Percentiles rank a stretch among this genome's conserved stretches.
phyloP scores from a whole-genome alignment of 2,113 vertebrate species.

The Elaphurus davidianus region DNA sequence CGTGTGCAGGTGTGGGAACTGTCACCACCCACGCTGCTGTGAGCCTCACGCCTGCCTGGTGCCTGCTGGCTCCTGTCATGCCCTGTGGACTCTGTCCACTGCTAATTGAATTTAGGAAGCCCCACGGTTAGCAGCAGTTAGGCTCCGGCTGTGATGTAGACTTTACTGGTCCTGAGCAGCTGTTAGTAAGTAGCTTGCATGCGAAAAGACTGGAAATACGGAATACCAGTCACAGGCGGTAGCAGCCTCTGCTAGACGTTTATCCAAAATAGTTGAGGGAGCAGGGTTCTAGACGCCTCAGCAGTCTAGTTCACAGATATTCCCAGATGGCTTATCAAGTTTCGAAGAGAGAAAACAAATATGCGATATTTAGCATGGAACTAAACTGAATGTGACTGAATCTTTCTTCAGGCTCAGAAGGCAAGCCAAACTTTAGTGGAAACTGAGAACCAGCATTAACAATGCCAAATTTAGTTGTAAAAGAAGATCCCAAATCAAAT shows the following conservation, averaged over 20 bases:
- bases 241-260: accelerated
- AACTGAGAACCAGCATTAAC: not conserved
- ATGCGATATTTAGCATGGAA: not conserved
- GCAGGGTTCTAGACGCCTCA: not conserved
- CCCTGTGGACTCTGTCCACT: not conserved
- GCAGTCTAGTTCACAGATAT: not conserved
- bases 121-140: not conserved
- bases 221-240: not conserved
- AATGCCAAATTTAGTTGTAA: not conserved
- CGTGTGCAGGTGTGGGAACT: not conserved
- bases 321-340: not conserved
- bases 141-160: not conserved
- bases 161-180: not conserved
- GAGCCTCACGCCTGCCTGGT: not conserved
- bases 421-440: not conserved
- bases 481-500: not conserved
- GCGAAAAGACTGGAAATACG: not conserved
- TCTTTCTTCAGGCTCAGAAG: not conserved
- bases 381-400: not conserved
- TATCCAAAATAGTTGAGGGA: accelerated
- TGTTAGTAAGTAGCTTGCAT: not conserved
- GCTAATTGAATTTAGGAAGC: not conserved
- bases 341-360: not conserved
- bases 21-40: not conserved
- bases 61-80: accelerated